Evolutionary conservation across 2,888 invertebrate genomes (phyloP), one percentile per base, ranked within the genome.

Genomic region (Lycocerus yunnanus): DNA sequence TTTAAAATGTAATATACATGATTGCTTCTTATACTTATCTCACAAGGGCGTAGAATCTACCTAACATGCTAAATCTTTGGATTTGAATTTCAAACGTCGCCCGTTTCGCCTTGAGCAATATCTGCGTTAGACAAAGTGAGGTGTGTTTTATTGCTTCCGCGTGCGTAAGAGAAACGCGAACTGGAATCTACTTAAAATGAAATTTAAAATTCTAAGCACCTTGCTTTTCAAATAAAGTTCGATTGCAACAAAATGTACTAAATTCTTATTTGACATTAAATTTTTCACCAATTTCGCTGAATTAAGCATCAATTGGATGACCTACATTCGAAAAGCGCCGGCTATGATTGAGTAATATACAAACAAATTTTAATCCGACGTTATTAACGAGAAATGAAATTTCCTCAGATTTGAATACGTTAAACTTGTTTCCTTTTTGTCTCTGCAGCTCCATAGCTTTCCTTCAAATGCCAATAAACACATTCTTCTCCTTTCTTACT

Each of bases 311-410:
- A 75, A 72, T 72, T 72, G 73, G 71, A 72, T 71, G 66, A 72
- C 73, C 76, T 76, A 76, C 68, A 75, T 73, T 77, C 68, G 43
- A 63, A 58, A 71, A 70, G 67, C 70, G 21, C 21, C 21, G 74
- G 77, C 68, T 70, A 77, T 78, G 81, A 78, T 78, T 75, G 78
- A 75, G 74, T 77, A 72, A 27, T 27, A 71, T 69, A 74, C 76
- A 78, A 80, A 80, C 79, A 80, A 81, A 80, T 79, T 78, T 76
- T 73, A 75, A 66, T 71, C 74, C 78, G 70, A 75, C 68, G 79
- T 80, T 80, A 80, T 81, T 80, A 81, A 79, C 78, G 78, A 78
- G 79, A 81, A 81, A 80, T 81, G 79, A 82, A 81, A 80, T 81
- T 81, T 80, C 79, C 78, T 78, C 73, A 73, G 79, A 73, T 76